A percentile compares a stretch with the other conserved stretches of the same genome.
Conservation (phyloP, 2,888 invertebrate genomes). For the Ophion obscuratus region DNA sequence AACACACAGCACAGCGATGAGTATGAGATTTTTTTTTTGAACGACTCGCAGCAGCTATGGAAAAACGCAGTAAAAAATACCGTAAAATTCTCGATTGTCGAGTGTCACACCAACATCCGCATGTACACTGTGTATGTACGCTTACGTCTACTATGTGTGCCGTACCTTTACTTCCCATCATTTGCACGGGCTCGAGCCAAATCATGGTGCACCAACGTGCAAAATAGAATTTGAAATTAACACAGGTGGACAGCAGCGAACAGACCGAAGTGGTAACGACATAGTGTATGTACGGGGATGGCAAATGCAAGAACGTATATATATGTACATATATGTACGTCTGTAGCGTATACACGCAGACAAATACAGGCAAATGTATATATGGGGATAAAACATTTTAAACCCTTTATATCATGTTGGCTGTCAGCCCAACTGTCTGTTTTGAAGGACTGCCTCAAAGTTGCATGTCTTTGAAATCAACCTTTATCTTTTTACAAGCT, state of each 20-base stretch:
- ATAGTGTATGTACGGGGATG: conserved; percentile 3
- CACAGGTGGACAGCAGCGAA: conserved; percentile 26
- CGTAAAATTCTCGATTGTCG: conserved; percentile 4
- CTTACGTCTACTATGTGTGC: background rate
- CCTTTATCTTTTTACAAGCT: too few relatives aligned
- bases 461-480: too few relatives aligned
- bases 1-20: background rate
- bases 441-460: too few relatives aligned
- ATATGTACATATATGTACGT: background rate
- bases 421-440: too few relatives aligned
- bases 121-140: background rate
- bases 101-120: background rate
- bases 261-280: conserved; percentile 26
- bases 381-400: too few relatives aligned
- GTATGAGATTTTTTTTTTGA: background rate
- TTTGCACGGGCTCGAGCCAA: conserved; percentile 39
- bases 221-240: conserved; percentile 63
- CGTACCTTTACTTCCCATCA: background rate
- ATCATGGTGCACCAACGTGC: conserved; percentile 55
- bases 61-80: conserved; percentile 22
- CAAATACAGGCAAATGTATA: too few relatives aligned
- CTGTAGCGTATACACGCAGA: too few relatives aligned
- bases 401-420: too few relatives aligned
- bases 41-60: background rate
- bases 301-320: background rate